Evolutionary conservation across 2,888 invertebrate species (phyloP).

Genomic region (Eupithecia abbreviata): DNA sequence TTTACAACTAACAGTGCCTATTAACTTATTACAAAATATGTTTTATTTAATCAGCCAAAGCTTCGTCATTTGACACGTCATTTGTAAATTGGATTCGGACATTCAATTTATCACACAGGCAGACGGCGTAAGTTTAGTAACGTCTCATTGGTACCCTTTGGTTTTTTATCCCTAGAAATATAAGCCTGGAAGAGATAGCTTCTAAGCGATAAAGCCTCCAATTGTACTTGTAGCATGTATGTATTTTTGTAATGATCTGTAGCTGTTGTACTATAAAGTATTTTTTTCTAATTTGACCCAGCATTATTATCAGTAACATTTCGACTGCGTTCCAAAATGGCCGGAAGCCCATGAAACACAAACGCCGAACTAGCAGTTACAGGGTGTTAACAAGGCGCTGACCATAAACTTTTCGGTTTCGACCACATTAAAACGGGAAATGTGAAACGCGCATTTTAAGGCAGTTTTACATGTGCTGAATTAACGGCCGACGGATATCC

Average conservation of each 20-base stretch:
- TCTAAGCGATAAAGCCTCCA: no score
- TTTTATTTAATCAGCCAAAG: no score
- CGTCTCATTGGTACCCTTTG: neutral
- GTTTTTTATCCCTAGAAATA: neutral
- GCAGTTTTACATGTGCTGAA: neutral
- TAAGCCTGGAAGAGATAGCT: neutral
- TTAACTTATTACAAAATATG: no score
- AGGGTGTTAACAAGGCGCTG: constrained; percentile 55
- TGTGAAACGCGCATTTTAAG: constrained; percentile 2
- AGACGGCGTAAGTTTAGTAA: neutral
- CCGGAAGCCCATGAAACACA: constrained; percentile 45
- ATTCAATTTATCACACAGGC: no score
- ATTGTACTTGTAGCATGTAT: no score
- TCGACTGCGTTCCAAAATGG: constrained; percentile 1
- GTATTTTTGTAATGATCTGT: no score
- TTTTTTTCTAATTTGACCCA: no score
- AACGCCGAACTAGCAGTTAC: constrained; percentile 51
- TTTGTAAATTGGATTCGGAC: no score
- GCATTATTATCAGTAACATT: neutral
- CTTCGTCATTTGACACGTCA: no score
- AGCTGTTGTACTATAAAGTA: no score
- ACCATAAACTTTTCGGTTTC: constrained; percentile 58
- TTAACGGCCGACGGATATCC: neutral
- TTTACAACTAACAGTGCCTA: no score
- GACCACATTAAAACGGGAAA: constrained; percentile 49